Evolutionary conservation across 2,888 invertebrate species (phyloP).

Genomic region (Tyria jacobaeae): DNA sequence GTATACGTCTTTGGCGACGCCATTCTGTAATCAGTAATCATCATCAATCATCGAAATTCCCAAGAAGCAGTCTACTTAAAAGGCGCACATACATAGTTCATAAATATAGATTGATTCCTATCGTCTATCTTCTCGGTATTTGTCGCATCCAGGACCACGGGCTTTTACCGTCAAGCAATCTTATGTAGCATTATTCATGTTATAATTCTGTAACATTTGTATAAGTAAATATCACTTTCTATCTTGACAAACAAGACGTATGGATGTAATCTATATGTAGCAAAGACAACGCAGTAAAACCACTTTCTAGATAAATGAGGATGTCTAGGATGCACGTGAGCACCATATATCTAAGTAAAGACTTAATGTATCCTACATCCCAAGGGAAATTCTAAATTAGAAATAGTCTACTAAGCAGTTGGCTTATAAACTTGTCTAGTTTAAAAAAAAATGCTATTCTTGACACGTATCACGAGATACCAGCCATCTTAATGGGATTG

Average conservation of each 20-base stretch:
- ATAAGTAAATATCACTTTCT: not conserved
- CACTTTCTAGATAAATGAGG: conserved; percentile 17
- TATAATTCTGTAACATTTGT: not conserved
- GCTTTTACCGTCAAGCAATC: too few relatives aligned
- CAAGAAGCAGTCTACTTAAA: too few relatives aligned
- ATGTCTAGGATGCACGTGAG: conserved; percentile 12
- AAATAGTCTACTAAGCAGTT: not conserved
- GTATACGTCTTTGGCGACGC: too few relatives aligned
- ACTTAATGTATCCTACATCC: conserved; percentile 21
- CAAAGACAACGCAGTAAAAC: conserved; percentile 8
- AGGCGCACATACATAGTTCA: too few relatives aligned
- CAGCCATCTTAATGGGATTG: too few relatives aligned
- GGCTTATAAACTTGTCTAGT: not conserved
- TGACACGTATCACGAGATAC: too few relatives aligned
- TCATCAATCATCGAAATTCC: too few relatives aligned
- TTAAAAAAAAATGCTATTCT: too few relatives aligned
- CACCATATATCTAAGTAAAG: conserved; percentile 10
- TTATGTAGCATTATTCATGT: not conserved
- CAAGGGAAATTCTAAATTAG: conserved; percentile 7
- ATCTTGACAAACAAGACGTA: conserved; percentile 10
- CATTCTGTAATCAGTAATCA: too few relatives aligned
- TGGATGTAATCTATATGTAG: conserved; percentile 15
- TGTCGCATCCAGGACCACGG: too few relatives aligned
- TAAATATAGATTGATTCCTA: too few relatives aligned
- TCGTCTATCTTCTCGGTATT: too few relatives aligned